Percentiles rank a stretch among this genome's conserved stretches.
These are phyloP conservation scores for Musca vetustissima DNA, from an alignment of 1,140 invertebrate species.

Conservation along the genomic window DNA sequence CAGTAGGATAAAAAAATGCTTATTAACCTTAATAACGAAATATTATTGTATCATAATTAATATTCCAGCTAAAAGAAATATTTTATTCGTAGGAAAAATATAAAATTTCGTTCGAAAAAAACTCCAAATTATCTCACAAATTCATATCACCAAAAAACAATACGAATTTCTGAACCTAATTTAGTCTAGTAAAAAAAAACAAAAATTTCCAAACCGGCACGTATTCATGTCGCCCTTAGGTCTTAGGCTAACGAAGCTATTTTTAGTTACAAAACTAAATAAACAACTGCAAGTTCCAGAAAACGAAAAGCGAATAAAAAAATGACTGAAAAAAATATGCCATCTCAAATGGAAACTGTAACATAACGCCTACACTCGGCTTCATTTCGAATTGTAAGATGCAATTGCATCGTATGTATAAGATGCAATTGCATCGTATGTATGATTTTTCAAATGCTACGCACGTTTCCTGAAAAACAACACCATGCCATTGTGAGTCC, in stretches of 20 bases:
- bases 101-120: no score
- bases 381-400: neutral
- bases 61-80: no score
- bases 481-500: neutral
- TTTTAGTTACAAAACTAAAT: conserved; percentile 6
- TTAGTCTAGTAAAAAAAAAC: no score
- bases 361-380: conserved; percentile 10
- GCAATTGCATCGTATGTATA: neutral
- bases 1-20: no score
- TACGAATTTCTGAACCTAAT: no score
- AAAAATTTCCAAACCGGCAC: neutral
- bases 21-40: no score
- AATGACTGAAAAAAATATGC: neutral
- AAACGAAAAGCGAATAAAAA: neutral
- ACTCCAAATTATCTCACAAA: no score
- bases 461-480: conserved; percentile 18
- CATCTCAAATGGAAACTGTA: conserved; percentile 8
- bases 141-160: no score
- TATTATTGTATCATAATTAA: no score
- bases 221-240: conserved; percentile 13
- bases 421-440: neutral
- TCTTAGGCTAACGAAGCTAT: conserved; percentile 23
- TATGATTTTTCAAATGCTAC: conserved; percentile 14
- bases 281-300: neutral
- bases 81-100: no score